Evolutionary conservation across 2,113 vertebrate species (phyloP), one percentile per base, ranked within the genome.

Genomic region (Sebastes schlegelii): DNA sequence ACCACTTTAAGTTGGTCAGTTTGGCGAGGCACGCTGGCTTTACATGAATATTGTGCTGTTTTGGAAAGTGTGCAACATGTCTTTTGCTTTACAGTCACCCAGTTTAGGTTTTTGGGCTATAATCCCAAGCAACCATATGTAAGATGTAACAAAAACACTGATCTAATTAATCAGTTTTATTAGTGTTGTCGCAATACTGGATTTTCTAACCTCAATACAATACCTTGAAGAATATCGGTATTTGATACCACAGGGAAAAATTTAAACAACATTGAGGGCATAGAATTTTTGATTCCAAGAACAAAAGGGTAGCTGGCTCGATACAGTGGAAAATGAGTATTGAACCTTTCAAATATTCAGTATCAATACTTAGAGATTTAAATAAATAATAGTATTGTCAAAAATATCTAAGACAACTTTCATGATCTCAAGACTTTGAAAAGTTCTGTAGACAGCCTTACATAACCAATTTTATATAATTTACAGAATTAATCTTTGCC

Each of bases 41-140:
- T 8, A 19, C 23, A 34, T 88, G 5, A 55, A 61, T 66, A 45
- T 72, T 74, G 49, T 79, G 73, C 68, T 17, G 42, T 77, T 83
- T 64, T 79, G 17, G 58, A 60, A 9, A 57, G 45, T 65, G 46
- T 82, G 42, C 23, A 76, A 54, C 64, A 46, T n/a, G 16, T 77
- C 1, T 57, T 88, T 82, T 83, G 42, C 61, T 78, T 77, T 62
- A 48, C 73, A 79, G 66, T 81, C n/a, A 54, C 65, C 75, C 34
- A 73, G 17, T 80, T 73, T 60, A 11, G 19, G 43, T 79, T 70
- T 42, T 48, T 49, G 79, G 14, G 62, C 34, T 65, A 17, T 34
- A 61, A 68, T 65, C 46, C 21, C 43, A 23, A 23, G 1, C 6
- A 74, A 65, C 14, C 55, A 65, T 19, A 45, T 55, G 4, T 63